A percentile compares a stretch with the other conserved stretches of the same genome.
These are phyloP conservation scores for Zaprionus lineosus DNA, from an alignment of 2,888 invertebrate genomes.

Conservation along the genomic window DNA sequence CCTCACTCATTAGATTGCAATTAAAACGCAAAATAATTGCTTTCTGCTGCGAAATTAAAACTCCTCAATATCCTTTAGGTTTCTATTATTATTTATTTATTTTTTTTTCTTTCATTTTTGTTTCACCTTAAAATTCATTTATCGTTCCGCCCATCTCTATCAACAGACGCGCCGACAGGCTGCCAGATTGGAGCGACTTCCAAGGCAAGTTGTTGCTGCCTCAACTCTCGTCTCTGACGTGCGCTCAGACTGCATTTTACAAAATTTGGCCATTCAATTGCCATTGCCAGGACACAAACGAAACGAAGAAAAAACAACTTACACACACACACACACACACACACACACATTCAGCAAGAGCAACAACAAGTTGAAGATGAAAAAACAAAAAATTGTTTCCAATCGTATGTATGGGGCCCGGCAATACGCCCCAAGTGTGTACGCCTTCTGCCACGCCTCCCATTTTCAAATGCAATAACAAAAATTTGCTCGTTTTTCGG, in stretches of 20 bases:
- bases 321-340: slow-evolving; percentile 26
- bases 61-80: background rate
- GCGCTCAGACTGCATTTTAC: slow-evolving; percentile 70
- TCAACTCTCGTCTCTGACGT: slow-evolving; percentile 59
- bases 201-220: slow-evolving; percentile 52
- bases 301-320: slow-evolving; percentile 17
- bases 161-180: slow-evolving; percentile 4
- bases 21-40: too few relatives aligned
- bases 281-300: slow-evolving; percentile 52
- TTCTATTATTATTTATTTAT: background rate
- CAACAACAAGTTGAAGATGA: slow-evolving; percentile 8
- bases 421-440: slow-evolving; percentile 55
- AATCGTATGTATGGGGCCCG: slow-evolving; percentile 68
- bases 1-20: too few relatives aligned
- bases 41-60: too few relatives aligned
- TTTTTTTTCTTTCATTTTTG: background rate
- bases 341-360: slow-evolving; percentile 44
- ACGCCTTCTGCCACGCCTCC: slow-evolving; percentile 64
- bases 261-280: slow-evolving; percentile 74
- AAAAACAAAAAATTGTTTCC: slow-evolving; percentile 29
- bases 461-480: slow-evolving; percentile 75
- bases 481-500: slow-evolving; percentile 66
- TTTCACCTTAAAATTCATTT: background rate
- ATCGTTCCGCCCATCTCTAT: slow-evolving; percentile 35
- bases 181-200: slow-evolving; percentile 21